Evolutionary conservation across 1,140 invertebrate species (phyloP).

Genomic region (Zaprionus inermis): DNA sequence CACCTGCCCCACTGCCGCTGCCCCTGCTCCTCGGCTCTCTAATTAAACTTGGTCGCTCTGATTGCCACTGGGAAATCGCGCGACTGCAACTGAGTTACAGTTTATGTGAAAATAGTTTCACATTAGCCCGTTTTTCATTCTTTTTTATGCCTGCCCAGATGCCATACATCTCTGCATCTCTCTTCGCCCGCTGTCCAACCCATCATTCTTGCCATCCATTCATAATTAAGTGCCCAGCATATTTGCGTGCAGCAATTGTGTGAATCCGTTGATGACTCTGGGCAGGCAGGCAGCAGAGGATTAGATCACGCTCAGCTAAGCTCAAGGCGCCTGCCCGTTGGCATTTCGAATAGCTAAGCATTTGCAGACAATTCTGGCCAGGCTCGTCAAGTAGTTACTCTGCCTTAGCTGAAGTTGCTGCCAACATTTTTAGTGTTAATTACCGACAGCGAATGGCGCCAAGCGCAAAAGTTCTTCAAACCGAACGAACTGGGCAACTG

Average conservation of each 20-base stretch:
- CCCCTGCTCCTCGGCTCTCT: conserved; percentile 36
- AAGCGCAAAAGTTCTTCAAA: conserved; percentile 42
- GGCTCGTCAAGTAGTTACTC: conserved; percentile 15
- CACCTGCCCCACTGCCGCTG: conserved; percentile 14
- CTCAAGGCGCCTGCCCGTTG: conserved; percentile 33
- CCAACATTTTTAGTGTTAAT: conserved; percentile 71
- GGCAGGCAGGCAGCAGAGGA: conserved; percentile 19
- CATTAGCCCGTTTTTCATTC: conserved; percentile 59
- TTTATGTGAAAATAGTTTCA: conserved; percentile 79
- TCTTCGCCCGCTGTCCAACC: background rate
- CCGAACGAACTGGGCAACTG: conserved; percentile 45
- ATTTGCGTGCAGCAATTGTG: conserved; percentile 80
- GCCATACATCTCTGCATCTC: background rate
- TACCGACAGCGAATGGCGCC: conserved; percentile 63
- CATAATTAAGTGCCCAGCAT: conserved; percentile 53
- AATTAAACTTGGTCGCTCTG: conserved; percentile 75
- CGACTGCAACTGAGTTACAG: conserved; percentile 51
- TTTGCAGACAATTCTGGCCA: conserved; percentile 65
- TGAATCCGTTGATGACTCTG: conserved; percentile 72
- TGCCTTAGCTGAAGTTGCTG: conserved; percentile 6
- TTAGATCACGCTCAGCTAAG: conserved; percentile 18
- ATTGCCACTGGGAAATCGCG: conserved; percentile 78
- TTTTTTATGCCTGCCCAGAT: conserved; percentile 31
- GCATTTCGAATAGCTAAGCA: conserved; percentile 70
- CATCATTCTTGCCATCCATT: conserved; percentile 9